Percentiles rank a stretch among this genome's conserved stretches.
These are phyloP conservation scores for Dasypogon diadema DNA, from an alignment of 2,888 invertebrate genomes.

Conservation along the genomic window DNA sequence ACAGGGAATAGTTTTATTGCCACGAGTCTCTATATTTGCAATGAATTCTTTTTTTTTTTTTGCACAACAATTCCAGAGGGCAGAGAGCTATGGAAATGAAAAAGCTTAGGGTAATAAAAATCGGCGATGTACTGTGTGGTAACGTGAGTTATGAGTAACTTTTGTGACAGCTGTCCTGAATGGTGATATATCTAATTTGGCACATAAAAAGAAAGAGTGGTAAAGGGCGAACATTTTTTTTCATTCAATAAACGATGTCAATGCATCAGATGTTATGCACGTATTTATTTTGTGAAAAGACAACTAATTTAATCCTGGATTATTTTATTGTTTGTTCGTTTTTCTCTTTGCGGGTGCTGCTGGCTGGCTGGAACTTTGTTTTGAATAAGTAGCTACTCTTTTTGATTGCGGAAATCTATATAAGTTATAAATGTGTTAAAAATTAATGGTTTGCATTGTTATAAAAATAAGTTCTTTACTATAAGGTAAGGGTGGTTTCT, in stretches of 20 bases:
- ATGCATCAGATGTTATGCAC: no score
- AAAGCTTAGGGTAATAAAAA: conserved; percentile 18
- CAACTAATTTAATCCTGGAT: no score
- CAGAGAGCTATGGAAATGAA: conserved; percentile 1
- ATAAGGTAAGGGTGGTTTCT: no score
- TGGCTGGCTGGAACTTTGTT: no score
- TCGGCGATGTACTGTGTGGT: background rate
- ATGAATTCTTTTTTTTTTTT: conserved; percentile 49
- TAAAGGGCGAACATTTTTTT: conserved; percentile 28
- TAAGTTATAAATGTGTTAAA: no score
- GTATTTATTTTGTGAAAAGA: no score
- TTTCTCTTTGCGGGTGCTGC: no score
- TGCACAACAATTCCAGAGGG: conserved; percentile 51
- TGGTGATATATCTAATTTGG: conserved; percentile 34
- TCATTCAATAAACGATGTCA: background rate
- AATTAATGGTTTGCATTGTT: no score
- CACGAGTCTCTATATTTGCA: background rate
- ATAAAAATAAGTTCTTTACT: no score
- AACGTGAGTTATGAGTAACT: conserved; percentile 12
- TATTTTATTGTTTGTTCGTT: no score
- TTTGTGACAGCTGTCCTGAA: conserved; percentile 26
- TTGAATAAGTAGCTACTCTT: no score
- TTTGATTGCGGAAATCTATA: no score
- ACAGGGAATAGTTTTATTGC: background rate
- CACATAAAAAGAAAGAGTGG: conserved; percentile 1